Conservation (phyloP, 2,113 vertebrate species). For the Psettodes erumei region DNA sequence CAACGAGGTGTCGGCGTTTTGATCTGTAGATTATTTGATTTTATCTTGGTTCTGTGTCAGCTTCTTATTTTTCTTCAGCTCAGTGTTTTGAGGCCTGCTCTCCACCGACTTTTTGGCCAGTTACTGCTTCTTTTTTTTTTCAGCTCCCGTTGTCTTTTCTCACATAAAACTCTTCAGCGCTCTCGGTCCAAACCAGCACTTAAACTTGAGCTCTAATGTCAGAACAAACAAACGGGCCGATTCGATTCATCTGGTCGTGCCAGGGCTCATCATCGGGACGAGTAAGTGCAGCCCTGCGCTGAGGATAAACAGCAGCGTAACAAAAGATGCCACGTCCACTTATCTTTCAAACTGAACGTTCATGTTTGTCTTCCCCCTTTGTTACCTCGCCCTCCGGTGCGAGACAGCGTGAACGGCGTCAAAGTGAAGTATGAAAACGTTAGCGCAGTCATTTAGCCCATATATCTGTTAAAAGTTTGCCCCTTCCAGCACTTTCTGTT, state of each 20-base stretch:
- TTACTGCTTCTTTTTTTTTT: background rate
- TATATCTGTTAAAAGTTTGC: too few species aligned
- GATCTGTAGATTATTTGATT: background rate
- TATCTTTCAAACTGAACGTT: too few species aligned
- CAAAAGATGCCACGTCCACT: background rate
- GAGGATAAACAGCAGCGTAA: background rate
- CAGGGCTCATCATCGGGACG: background rate
- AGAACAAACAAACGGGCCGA: background rate
- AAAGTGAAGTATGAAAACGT: too few species aligned
- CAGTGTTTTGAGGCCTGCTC: background rate
- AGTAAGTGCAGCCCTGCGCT: background rate
- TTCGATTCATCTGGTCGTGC: background rate
- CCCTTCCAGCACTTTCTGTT: too few species aligned
- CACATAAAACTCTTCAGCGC: background rate
- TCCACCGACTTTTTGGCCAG: background rate
- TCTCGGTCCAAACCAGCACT: slow-evolving; percentile 12
- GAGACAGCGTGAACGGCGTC: too few species aligned
- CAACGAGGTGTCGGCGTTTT: background rate
- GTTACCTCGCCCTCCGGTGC: background rate
- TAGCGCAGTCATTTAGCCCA: too few species aligned
- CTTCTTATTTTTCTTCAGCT: background rate
- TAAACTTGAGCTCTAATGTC: background rate
- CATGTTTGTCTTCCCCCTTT: background rate
- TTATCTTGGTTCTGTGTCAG: background rate
- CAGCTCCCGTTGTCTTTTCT: background rate